Percentiles rank a stretch among this genome's conserved stretches.
Conservation (phyloP, 2,888 invertebrate genomes). For the Dasypolia templi region DNA sequence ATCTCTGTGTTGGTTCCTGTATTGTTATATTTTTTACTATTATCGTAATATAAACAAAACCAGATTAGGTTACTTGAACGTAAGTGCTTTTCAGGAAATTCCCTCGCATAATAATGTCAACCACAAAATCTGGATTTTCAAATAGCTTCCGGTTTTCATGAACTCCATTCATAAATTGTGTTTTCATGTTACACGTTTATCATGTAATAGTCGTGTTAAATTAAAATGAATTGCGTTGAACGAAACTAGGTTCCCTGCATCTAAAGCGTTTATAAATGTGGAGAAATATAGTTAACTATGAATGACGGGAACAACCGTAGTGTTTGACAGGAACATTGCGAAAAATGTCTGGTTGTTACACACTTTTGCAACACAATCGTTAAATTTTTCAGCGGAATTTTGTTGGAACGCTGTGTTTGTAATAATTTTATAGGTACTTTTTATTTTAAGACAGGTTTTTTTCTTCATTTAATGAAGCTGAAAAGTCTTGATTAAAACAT, state of each 20-base stretch:
- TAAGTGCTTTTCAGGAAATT: slow-evolving; percentile 25
- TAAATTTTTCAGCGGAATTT: slow-evolving; percentile 34
- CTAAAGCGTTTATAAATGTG: slow-evolving; percentile 26
- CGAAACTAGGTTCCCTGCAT: slow-evolving; percentile 25
- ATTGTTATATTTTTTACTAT: slow-evolving; percentile 13
- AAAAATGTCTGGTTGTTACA: slow-evolving; percentile 26
- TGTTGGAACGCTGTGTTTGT: slow-evolving; percentile 19
- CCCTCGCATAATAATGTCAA: slow-evolving; percentile 8
- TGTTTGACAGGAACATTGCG: slow-evolving; percentile 57
- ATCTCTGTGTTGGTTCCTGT: slow-evolving; percentile 7
- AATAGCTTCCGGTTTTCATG: slow-evolving; percentile 43
- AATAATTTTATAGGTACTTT: background rate
- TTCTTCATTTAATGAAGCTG: background rate
- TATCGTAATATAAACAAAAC: slow-evolving; percentile 17
- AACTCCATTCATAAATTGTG: slow-evolving; percentile 52
- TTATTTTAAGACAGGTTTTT: slow-evolving; percentile 8
- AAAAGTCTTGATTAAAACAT: background rate
- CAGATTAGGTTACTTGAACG: slow-evolving; percentile 12
- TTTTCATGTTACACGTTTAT: slow-evolving; percentile 51
- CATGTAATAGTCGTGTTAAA: slow-evolving; percentile 49
- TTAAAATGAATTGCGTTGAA: slow-evolving; percentile 53
- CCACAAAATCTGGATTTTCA: background rate
- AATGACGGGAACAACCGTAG: slow-evolving; percentile 65
- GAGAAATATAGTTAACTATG: slow-evolving; percentile 45
- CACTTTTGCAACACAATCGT: slow-evolving; percentile 28